A percentile compares a stretch with the other conserved stretches of the same genome.
phyloP scores from a whole-genome alignment of 2,888 invertebrate species.

The Micropterix aruncella region DNA sequence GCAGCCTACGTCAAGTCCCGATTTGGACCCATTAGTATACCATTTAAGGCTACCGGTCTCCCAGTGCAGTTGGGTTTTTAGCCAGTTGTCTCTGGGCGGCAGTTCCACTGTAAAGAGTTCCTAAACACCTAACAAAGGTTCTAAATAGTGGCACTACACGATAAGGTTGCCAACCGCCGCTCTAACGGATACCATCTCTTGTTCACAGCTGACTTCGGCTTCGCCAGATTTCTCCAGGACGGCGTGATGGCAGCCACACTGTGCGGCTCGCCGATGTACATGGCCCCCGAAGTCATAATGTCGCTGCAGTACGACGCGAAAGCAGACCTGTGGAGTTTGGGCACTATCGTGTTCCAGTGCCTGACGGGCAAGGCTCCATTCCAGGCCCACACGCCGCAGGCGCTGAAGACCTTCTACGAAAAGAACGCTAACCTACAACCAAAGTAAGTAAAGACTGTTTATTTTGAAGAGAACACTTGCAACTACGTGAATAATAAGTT shows the following conservation, averaged over 20 bases:
- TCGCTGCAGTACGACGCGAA: slow-evolving; percentile 97
- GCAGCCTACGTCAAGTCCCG: no score
- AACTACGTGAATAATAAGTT: no score
- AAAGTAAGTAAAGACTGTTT: slow-evolving; percentile 58
- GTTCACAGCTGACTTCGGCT: slow-evolving; percentile 90
- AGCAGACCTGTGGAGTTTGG: slow-evolving; percentile 98
- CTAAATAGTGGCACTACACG: no score
- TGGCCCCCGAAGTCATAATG: slow-evolving; percentile 99
- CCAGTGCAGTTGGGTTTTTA: no score
- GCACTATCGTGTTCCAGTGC: slow-evolving; percentile 97
- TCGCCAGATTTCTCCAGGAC: slow-evolving; percentile 95
- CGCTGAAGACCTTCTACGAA: slow-evolving; percentile 93
- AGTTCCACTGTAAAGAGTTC: no score
- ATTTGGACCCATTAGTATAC: no score
- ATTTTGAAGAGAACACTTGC: no score
- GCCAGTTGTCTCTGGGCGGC: no score
- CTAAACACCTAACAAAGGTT: no score
- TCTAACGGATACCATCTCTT: slow-evolving; percentile 13
- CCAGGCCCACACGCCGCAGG: slow-evolving; percentile 94
- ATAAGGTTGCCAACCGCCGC: no score
- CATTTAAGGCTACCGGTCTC: no score
- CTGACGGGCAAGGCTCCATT: slow-evolving; percentile 98
- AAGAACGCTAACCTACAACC: slow-evolving; percentile 83
- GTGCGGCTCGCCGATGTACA: slow-evolving; percentile 99
- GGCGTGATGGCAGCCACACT: slow-evolving; percentile 99